phyloP scores from a whole-genome alignment of 2,888 invertebrate species.

The Prosopocoilus inquinatus region DNA sequence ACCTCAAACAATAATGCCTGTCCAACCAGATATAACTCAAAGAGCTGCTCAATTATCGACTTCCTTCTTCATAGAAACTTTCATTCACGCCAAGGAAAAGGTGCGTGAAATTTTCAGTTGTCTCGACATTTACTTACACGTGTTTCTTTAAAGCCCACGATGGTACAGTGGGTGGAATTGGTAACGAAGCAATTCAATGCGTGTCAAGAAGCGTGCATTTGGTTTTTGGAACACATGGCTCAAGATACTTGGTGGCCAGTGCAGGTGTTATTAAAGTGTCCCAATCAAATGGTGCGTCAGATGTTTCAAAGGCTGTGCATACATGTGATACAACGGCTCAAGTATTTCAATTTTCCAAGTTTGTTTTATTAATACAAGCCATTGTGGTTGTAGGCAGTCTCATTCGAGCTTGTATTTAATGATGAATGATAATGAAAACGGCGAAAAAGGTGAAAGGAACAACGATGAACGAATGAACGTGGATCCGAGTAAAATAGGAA shows the following conservation, averaged over 20 bases:
- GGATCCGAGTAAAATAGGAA: slow-evolving; percentile 60
- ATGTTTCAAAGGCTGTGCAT: slow-evolving; percentile 95
- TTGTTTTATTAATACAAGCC: slow-evolving; percentile 9
- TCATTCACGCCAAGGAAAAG: slow-evolving; percentile 96
- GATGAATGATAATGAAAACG: slow-evolving; percentile 50
- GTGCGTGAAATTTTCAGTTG: slow-evolving; percentile 46
- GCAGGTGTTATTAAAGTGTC: slow-evolving; percentile 88
- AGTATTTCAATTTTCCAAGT: slow-evolving; percentile 50
- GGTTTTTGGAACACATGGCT: slow-evolving; percentile 93
- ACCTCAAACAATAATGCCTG: slow-evolving; percentile 80
- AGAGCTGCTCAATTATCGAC: slow-evolving; percentile 85
- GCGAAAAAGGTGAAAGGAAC: slow-evolving; percentile 11
- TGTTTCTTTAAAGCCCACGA: slow-evolving; percentile 68
- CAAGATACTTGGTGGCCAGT: slow-evolving; percentile 95
- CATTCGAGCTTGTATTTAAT: slow-evolving; percentile 64
- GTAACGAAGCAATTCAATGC: slow-evolving; percentile 93
- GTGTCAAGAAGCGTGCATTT: slow-evolving; percentile 84
- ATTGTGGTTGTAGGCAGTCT: slow-evolving; percentile 51
- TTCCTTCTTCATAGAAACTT: slow-evolving; percentile 93
- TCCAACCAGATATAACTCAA: slow-evolving; percentile 77
- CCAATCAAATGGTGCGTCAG: slow-evolving; percentile 94
- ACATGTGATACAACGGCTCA: slow-evolving; percentile 88
- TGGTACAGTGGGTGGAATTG: slow-evolving; percentile 93
- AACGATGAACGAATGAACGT: slow-evolving; percentile 53
- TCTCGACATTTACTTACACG: not conserved